Conservation (phyloP, 2,113 vertebrate genomes). For the Phaethon lepturus region DNA sequence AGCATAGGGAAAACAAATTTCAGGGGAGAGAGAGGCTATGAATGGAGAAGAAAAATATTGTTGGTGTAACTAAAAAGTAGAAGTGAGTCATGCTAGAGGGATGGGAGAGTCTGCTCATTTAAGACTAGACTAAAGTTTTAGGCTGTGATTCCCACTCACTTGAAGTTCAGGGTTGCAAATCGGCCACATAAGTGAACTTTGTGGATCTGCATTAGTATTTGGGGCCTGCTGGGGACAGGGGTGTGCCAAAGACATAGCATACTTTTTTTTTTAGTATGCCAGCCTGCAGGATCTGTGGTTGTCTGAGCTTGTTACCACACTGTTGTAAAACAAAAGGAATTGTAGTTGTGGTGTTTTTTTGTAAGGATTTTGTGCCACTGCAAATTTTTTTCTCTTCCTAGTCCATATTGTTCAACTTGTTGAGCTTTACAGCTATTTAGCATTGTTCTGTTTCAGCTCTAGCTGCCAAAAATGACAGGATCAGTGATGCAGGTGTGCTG, state of each 20-base stretch:
- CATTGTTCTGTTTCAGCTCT: not conserved
- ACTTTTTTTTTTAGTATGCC: not conserved
- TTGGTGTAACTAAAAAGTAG: not conserved
- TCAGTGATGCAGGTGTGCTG: rapidly evolving
- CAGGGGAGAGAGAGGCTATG: not conserved
- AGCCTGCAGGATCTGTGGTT: not conserved
- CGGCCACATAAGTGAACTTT: not conserved
- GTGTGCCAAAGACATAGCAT: not conserved
- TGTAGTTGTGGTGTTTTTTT: constrained; percentile 1
- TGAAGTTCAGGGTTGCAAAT: not conserved
- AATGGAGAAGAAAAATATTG: not conserved
- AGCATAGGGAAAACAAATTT: not conserved
- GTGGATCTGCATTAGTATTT: not conserved
- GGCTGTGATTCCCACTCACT: not conserved
- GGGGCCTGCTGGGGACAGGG: not conserved
- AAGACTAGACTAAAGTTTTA: not conserved
- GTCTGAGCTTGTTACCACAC: not conserved
- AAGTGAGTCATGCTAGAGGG: not conserved
- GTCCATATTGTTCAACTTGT: not conserved
- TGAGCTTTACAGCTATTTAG: not conserved
- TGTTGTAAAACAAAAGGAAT: constrained; percentile 30
- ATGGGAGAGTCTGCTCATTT: not conserved
- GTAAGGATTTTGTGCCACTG: not conserved
- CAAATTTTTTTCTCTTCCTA: not conserved
- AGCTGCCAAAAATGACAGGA: not conserved